Evolutionary conservation across 2,888 invertebrate genomes (phyloP), one percentile per base, ranked within the genome.

Genomic region (Ennomos quercinarius): DNA sequence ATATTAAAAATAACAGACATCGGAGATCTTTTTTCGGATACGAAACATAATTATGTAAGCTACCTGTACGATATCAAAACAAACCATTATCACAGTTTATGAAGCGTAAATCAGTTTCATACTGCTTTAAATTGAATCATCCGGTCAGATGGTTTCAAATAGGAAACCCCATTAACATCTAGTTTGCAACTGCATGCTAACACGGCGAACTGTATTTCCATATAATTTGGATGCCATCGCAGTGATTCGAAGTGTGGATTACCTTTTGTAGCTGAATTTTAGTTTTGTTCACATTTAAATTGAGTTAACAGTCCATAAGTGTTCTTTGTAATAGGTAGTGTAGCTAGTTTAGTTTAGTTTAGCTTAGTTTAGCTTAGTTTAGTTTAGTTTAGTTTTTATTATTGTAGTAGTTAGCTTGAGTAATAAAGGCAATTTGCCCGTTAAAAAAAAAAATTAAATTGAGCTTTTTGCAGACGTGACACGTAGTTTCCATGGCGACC

Each of bases 1-100:
- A 17, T 17, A 4, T 17, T 17, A 17, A 17, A 17, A 17, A 17
- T 4, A 1, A 17, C 17, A 17, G 4, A 17, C 1, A 2, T 17
- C 17, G 4, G 17, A 17, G 4, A 27, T 1, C 12, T 1, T 12
- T 43, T 42, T 27, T 43, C 9, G n/a, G 27, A n/a, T 44, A 34
- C 34, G 9, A n/a, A 17, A 17, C 17, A 17, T 17, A 17, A n/a
- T n/a, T n/a, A n/a, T n/a, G n/a, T n/a, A n/a, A n/a, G n/a, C n/a
- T n/a, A n/a, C n/a, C 17, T 1, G 1, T 10, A 34, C 12, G 39
- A 40, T 37, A 37, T 43, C 12, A 37, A 36, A 50, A 10, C 17
- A 27, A 10, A 17, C 35, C 17, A 40, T 17, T 46, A n/a, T 35
- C n/a, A 40, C 36, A 45, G 45, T 40, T 52, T 45, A 45, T 53